Evolutionary conservation across 2,113 vertebrate genomes (phyloP), one percentile per base, ranked within the genome.

Genomic region (Onychostoma macrolepis): DNA sequence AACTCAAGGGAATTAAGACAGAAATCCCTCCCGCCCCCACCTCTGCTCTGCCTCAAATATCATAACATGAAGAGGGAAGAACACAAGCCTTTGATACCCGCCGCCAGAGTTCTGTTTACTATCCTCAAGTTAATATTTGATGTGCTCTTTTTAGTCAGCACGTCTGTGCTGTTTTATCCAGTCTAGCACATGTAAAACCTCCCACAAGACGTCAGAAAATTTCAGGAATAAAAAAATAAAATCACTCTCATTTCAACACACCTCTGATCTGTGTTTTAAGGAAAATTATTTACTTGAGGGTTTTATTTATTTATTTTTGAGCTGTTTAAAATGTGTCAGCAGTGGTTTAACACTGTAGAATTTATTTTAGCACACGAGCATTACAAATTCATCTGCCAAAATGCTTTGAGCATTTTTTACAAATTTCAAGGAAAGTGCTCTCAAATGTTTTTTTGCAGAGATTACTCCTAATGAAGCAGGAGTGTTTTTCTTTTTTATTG

Each of bases 81-180:
- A 82, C 43, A 48, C 69, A 50, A 80, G 67, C 79, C 88, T 90
- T 87, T 86, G 83, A 87, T 90, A 83, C 80, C 80, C 41, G 63
- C 83, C 33, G 43, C 77, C 87, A 88, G 85, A 80, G 58, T 88
- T 85, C 71, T 90, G 90, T 93, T 92, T 91, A 90, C 87, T 92
- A 85, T 91, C 87, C 86, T 76, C 76, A 24, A 86, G 87, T 93
- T 91, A 92, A 92, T 92, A 91, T 93, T 93, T 92, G 87, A 94
- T 93, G 89, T 78, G 67, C 77, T 86, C 76, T 75, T 86, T 82
- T 63, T 86, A 86, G 83, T 79, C 17, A 24, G 76, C 80, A 38
- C 26, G 36, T 88, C 61, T 58, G 63, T 78, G 17, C 76, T 82
- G 74, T 88, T 90, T 90, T 87, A 79, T 86, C 58, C 43, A 75